Percentiles rank a stretch among this genome's conserved stretches.
phyloP scores from a whole-genome alignment of 2,113 vertebrate species.

The Aspidoscelis tigris region DNA sequence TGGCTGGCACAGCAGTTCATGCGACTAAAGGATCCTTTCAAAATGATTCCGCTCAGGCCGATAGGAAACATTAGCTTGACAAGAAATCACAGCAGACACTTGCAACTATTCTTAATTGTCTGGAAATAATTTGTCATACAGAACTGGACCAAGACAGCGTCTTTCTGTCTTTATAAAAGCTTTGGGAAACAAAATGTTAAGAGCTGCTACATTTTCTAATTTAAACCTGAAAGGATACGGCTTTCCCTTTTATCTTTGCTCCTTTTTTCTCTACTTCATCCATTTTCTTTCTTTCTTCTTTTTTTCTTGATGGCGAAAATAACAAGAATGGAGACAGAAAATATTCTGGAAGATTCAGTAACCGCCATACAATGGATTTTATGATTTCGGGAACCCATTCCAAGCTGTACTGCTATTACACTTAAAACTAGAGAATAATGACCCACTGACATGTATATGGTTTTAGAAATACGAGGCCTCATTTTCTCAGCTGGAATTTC shows the following conservation, averaged over 20 bases:
- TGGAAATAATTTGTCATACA: slow-evolving; percentile 77
- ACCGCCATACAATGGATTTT: slow-evolving; percentile 74
- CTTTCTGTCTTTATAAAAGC: slow-evolving; percentile 29
- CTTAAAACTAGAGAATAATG: slow-evolving; percentile 83
- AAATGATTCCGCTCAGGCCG: slow-evolving; percentile 60
- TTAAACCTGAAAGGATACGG: slow-evolving; percentile 51
- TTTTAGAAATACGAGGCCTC: slow-evolving; percentile 82
- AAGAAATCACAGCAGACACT: slow-evolving; percentile 73
- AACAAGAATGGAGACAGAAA: slow-evolving; percentile 53
- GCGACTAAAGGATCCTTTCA: slow-evolving; percentile 67
- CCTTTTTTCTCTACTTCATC: slow-evolving; percentile 42
- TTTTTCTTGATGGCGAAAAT: neutral
- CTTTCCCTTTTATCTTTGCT: slow-evolving; percentile 57
- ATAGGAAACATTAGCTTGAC: slow-evolving; percentile 68
- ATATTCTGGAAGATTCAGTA: slow-evolving; percentile 68
- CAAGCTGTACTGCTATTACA: slow-evolving; percentile 78
- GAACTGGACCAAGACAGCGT: slow-evolving; percentile 57
- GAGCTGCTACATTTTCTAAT: slow-evolving; percentile 52
- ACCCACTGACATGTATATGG: slow-evolving; percentile 84
- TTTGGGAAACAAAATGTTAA: slow-evolving; percentile 52
- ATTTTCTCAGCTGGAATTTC: slow-evolving; percentile 85
- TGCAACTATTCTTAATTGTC: slow-evolving; percentile 76
- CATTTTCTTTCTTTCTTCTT: slow-evolving; percentile 23
- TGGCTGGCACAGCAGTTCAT: slow-evolving; percentile 45
- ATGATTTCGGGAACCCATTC: slow-evolving; percentile 80